Conservation (phyloP, 2,888 invertebrate genomes). For the Spatulosminthurus flaviceps region DNA sequence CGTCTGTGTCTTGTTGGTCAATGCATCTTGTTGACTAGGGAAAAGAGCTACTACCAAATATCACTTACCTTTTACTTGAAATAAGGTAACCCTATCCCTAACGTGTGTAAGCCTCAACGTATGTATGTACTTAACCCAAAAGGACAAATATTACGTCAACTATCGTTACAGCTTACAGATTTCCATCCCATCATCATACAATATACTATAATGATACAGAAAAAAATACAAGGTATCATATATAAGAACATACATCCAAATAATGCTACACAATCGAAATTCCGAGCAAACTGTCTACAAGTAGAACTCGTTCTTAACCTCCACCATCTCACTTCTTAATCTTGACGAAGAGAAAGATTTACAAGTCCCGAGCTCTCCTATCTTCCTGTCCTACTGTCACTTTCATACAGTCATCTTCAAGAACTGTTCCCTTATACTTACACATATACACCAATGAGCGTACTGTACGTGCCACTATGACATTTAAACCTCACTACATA, state of each 20-base stretch:
- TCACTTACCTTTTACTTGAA: constrained; percentile 35
- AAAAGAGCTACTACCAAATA: constrained; percentile 26
- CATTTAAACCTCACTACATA: no score
- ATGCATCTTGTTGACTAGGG: constrained; percentile 28
- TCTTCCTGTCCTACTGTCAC: constrained; percentile 39
- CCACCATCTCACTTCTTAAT: constrained; percentile 25
- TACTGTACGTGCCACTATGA: no score
- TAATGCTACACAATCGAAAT: constrained; percentile 44
- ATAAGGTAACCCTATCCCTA: constrained; percentile 6
- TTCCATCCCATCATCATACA: no score
- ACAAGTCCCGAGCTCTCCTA: constrained; percentile 41
- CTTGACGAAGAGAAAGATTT: constrained; percentile 39
- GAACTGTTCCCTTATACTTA: background rate
- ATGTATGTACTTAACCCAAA: background rate
- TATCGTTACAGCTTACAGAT: background rate
- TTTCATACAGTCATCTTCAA: constrained; percentile 36
- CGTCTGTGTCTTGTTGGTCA: constrained; percentile 14
- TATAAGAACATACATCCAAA: background rate
- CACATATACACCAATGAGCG: no score
- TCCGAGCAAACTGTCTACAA: constrained; percentile 51
- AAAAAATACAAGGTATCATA: no score
- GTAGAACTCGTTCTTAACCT: constrained; percentile 38
- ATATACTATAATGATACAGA: no score
- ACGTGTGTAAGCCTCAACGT: no score
- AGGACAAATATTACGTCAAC: constrained; percentile 14